These are phyloP conservation scores for Solenodon paradoxus DNA, from an alignment of 2,113 vertebrate genomes.

Conservation along the genomic window DNA sequence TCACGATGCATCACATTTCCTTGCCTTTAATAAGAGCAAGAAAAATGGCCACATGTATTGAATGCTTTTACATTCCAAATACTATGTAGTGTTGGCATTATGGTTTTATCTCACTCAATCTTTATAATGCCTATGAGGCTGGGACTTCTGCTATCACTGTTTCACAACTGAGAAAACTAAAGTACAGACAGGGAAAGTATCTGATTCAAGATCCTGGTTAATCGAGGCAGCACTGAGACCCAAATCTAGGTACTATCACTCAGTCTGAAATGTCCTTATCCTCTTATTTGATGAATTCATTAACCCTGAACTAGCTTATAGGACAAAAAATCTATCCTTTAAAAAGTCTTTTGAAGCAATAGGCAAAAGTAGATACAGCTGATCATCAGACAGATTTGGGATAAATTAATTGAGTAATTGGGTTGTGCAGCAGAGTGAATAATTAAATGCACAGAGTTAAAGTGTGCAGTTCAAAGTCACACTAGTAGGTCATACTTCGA, in stretches of 20 bases:
- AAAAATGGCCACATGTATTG: background rate
- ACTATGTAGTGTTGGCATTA: background rate
- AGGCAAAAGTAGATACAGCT: background rate
- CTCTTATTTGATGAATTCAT: background rate
- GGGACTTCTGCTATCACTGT: background rate
- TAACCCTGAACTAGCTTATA: background rate
- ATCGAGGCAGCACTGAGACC: background rate
- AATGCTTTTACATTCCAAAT: background rate
- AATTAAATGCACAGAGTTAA: conserved; percentile 1
- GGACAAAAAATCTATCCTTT: background rate
- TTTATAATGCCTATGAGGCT: background rate
- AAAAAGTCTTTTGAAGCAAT: background rate
- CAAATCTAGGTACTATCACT: background rate
- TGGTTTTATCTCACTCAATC: conserved; percentile 5
- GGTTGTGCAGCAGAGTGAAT: background rate
- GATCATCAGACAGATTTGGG: background rate
- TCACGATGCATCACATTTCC: background rate
- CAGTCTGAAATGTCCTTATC: background rate
- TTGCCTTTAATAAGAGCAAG: background rate
- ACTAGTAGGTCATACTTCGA: background rate
- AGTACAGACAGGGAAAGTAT: background rate
- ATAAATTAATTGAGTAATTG: background rate
- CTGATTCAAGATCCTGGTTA: background rate
- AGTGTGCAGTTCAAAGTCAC: background rate
- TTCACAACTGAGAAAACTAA: background rate